Evolutionary conservation across 2,797 vertebrate species (phyloP).

Genomic region (Danionella dracula): DNA sequence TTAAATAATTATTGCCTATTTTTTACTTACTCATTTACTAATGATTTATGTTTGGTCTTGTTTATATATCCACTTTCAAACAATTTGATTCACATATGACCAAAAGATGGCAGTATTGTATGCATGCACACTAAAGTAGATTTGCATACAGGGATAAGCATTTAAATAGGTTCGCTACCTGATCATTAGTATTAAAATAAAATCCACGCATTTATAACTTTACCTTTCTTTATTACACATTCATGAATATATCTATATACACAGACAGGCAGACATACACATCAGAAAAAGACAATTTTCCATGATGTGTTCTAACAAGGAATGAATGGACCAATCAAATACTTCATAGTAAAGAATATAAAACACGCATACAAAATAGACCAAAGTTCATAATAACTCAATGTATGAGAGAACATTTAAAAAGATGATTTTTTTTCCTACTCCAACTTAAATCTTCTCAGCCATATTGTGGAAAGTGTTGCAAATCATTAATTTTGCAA

Average conservation of each 20-base stretch:
- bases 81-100: too few relatives aligned
- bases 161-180: too few relatives aligned
- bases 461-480: constrained; percentile 22
- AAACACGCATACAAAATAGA: constrained; percentile 10
- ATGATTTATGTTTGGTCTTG: too few relatives aligned
- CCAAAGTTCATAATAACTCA: background rate
- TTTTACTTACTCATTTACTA: too few relatives aligned
- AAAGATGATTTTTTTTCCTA: constrained; percentile 38
- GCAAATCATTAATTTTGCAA: constrained; percentile 4
- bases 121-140: background rate
- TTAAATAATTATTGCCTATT: background rate
- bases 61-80: too few relatives aligned
- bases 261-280: constrained; percentile 46
- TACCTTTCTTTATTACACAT: constrained; percentile 43
- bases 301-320: constrained; percentile 11
- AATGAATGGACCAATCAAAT: background rate
- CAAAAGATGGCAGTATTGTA: constrained; percentile 61
- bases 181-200: background rate
- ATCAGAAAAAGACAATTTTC: background rate
- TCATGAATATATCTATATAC: constrained; percentile 69
- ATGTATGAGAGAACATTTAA: constrained; percentile 22
- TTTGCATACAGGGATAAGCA: too few relatives aligned
- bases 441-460: constrained; percentile 4
- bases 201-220: background rate
- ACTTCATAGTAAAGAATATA: background rate